phyloP scores from a whole-genome alignment of 2,797 vertebrate species.

The Chelidonichthys spinosus region DNA sequence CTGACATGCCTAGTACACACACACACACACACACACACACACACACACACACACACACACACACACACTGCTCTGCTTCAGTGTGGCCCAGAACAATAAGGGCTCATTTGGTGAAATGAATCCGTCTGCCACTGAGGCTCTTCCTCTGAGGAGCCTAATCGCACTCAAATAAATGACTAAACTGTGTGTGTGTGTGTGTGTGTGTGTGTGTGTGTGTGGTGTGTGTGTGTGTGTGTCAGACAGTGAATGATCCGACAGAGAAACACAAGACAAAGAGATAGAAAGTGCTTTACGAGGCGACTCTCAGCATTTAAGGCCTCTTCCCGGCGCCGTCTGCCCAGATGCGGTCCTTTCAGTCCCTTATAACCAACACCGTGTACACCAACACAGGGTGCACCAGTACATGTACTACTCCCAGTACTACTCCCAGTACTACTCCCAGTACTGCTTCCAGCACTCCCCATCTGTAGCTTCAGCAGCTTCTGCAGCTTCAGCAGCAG shows the following conservation, averaged over 20 bases:
- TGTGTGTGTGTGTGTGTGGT: background rate
- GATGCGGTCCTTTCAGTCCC: slow-evolving; percentile 16
- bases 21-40: slow-evolving; percentile 42
- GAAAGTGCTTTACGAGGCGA: slow-evolving; percentile 11
- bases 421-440: slow-evolving; percentile 12
- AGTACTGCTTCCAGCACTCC: slow-evolving; percentile 26
- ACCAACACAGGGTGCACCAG: slow-evolving; percentile 14
- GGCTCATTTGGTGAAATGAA: slow-evolving; percentile 71
- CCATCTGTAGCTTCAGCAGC: slow-evolving; percentile 3
- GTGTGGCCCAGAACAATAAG: slow-evolving; percentile 60
- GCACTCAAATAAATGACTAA: slow-evolving; percentile 71
- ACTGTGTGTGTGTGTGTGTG: background rate
- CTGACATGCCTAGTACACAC: slow-evolving; percentile 34
- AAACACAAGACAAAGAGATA: background rate
- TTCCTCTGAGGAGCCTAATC: slow-evolving; percentile 62
- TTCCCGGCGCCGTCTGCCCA: slow-evolving; percentile 10
- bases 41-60: slow-evolving; percentile 48
- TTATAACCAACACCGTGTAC: background rate
- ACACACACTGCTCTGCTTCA: slow-evolving; percentile 50
- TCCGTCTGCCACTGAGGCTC: slow-evolving; percentile 63
- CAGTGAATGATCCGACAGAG: slow-evolving; percentile 9
- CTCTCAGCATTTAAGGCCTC: slow-evolving; percentile 9
- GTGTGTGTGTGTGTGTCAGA: slow-evolving; percentile 21
- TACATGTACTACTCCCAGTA: slow-evolving; percentile 13
- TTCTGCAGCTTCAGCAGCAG: slow-evolving; percentile 9